Evolutionary conservation across 2,113 vertebrate species (phyloP).

Genomic region (Emydocephalus ijimae): DNA sequence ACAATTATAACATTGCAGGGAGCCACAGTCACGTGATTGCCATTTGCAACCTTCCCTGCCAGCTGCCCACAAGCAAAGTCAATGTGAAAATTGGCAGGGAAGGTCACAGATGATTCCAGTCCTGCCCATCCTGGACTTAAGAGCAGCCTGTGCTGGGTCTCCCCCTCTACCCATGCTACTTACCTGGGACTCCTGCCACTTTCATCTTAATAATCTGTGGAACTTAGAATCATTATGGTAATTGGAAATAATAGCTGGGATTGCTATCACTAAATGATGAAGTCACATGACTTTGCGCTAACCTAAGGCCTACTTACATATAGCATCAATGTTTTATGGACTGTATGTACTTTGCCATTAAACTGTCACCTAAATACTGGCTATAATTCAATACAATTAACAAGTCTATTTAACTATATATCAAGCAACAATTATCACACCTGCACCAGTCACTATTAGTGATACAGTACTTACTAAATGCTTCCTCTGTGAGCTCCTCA

Average conservation of each 20-base stretch:
- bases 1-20: not conserved
- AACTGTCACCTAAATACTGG: not conserved
- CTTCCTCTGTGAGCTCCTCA: slow-evolving; percentile 93
- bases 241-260: not conserved
- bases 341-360: not conserved
- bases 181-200: not conserved
- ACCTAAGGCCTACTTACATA: not conserved
- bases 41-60: not conserved
- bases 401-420: not conserved
- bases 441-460: not conserved
- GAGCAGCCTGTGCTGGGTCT: not conserved
- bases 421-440: not conserved
- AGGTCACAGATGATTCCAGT: not conserved
- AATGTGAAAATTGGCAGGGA: not conserved
- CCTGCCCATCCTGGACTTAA: not conserved
- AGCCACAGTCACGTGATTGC: not conserved
- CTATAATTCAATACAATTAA: not conserved
- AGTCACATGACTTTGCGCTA: not conserved
- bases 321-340: not conserved
- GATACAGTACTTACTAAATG: slow-evolving; percentile 86
- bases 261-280: not conserved
- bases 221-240: not conserved
- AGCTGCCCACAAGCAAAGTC: not conserved
- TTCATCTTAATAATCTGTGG: not conserved
- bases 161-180: not conserved